phyloP scores from a whole-genome alignment of 2,888 invertebrate genomes.

The Plutella xylostella region DNA sequence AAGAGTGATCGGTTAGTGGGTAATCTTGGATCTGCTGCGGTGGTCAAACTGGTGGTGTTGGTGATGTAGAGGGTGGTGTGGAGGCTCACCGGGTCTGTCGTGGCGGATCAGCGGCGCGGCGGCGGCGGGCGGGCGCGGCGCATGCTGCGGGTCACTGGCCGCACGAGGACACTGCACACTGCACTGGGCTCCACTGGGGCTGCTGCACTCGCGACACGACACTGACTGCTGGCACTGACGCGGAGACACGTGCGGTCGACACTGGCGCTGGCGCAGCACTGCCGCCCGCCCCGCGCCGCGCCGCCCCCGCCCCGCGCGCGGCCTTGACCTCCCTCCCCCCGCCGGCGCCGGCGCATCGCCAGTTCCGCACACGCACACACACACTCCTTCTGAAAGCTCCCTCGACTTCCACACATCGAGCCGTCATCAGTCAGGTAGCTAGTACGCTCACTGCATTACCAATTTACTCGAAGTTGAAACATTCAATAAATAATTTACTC shows the following conservation, averaged over 20 bases:
- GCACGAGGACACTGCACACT: slow-evolving; percentile 1
- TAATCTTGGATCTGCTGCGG: no score
- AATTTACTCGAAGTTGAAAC: no score
- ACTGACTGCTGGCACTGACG: no score
- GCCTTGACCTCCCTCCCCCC: slow-evolving; percentile 1
- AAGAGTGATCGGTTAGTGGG: no score
- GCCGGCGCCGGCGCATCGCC: slow-evolving; percentile 1
- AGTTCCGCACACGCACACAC: slow-evolving; percentile 6
- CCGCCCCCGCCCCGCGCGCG: slow-evolving; percentile 7
- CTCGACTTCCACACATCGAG: no score
- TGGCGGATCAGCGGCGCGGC: neutral
- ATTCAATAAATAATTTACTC: no score
- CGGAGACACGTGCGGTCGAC: slow-evolving; percentile 11
- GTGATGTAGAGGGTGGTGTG: neutral
- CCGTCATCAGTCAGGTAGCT: no score
- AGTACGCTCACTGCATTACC: no score
- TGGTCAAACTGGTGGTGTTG: neutral
- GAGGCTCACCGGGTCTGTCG: neutral
- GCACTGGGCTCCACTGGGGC: neutral
- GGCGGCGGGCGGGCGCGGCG: slow-evolving; percentile 7
- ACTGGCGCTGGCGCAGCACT: slow-evolving; percentile 11
- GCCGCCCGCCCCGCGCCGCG: slow-evolving; percentile 5
- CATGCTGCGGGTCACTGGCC: slow-evolving; percentile 9
- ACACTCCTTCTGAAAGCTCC: no score
- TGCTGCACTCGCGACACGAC: slow-evolving; percentile 18